phyloP scores from a whole-genome alignment of 2,113 vertebrate species.

The Arvicanthis niloticus region DNA sequence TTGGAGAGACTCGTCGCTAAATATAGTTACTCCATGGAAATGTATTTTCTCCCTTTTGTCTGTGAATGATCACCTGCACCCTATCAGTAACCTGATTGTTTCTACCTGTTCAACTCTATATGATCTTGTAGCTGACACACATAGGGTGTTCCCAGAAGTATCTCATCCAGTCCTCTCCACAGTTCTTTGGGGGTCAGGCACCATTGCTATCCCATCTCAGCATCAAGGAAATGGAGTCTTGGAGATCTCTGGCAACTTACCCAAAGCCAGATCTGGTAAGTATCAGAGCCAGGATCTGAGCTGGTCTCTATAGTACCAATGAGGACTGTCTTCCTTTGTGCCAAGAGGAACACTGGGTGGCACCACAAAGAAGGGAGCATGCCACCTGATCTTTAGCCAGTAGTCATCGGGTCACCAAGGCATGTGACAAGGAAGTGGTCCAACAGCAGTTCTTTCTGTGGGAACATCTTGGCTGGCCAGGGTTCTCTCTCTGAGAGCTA shows the following conservation, averaged over 20 bases:
- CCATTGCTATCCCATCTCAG: neutral
- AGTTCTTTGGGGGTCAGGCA: neutral
- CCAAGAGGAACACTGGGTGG: neutral
- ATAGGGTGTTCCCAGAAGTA: neutral
- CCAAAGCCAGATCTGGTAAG: neutral
- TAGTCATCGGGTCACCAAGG: neutral
- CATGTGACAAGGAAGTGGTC: neutral
- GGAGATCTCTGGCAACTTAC: neutral
- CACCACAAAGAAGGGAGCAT: rapidly evolving
- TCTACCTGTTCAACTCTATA: neutral
- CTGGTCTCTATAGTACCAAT: rapidly evolving
- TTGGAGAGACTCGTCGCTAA: constrained; percentile 61
- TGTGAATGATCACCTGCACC: neutral
- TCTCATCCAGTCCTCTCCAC: neutral
- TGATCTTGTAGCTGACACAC: neutral
- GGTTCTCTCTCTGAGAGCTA: neutral
- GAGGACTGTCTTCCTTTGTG: neutral
- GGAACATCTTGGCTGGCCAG: too few species aligned
- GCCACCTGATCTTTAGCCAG: neutral
- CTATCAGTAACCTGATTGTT: neutral
- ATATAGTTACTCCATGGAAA: constrained; percentile 43
- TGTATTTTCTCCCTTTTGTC: neutral
- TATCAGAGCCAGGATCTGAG: neutral
- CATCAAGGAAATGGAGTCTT: neutral
- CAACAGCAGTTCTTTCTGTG: neutral